These are phyloP conservation scores for Limnephilus marmoratus DNA, from an alignment of 2,888 invertebrate species.

Conservation along the genomic window DNA sequence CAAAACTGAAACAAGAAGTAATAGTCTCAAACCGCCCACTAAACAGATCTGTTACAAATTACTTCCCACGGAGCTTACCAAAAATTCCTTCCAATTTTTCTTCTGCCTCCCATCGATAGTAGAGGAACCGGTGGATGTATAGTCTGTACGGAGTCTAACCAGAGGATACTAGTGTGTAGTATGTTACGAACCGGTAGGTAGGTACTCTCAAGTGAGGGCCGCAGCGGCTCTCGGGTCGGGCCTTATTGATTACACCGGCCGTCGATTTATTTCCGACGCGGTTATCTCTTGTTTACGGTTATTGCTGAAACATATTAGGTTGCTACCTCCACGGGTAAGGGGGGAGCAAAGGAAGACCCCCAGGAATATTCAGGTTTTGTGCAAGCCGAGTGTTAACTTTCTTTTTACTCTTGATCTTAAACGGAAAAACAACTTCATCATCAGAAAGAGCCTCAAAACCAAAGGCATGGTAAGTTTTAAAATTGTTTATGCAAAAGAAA, in stretches of 20 bases:
- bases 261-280: constrained; percentile 65
- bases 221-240: constrained; percentile 23
- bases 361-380: constrained; percentile 31
- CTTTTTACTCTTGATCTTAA: neutral
- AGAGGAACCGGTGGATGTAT: neutral
- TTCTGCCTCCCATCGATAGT: neutral
- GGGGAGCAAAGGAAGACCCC: neutral
- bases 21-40: neutral
- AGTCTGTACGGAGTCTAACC: neutral
- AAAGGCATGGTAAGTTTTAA: neutral
- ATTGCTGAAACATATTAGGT: constrained; percentile 61
- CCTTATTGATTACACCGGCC: constrained; percentile 64
- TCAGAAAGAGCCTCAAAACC: neutral
- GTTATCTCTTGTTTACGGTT: constrained; percentile 66
- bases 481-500: neutral
- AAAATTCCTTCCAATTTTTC: neutral
- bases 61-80: neutral
- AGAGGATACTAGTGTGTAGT: neutral
- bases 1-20: neutral
- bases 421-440: neutral
- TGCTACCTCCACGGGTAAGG: constrained; percentile 17
- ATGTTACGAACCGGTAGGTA: neutral
- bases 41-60: neutral
- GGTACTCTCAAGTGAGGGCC: constrained; percentile 9
- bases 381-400: neutral